Evolutionary conservation across 2,888 invertebrate genomes (phyloP), one percentile per base, ranked within the genome.

Genomic region (Andrena bucephala): DNA sequence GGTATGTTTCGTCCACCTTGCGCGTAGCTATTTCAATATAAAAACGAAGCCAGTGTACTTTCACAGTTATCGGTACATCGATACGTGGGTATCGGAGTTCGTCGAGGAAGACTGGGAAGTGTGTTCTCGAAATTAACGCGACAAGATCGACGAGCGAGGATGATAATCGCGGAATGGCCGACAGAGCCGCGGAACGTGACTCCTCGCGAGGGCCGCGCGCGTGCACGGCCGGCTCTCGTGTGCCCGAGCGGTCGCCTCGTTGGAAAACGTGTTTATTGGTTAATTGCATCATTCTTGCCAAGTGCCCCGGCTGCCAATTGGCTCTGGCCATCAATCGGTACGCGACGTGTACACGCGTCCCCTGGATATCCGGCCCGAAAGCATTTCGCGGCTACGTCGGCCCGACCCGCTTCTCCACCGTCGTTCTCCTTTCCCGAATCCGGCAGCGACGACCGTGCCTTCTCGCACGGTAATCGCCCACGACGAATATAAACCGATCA

Each of bases 231-330:
- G 36, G 36, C 10, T 36, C 36, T 36, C 36, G 10, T 42, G 13
- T 13, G 10, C 42, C 13, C 13, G 10, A 42, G 42, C 84, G 75
- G 82, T 85, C 67, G 84, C 62, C 85, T 86, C 85, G 86, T 86
- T 85, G 89, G 89, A 89, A 92, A 92, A 92, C 89, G 90, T 90
- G 90, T 92, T 92, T 92, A 92, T 92, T 91, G 92, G 91, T 91
- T 93, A 93, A 93, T 93, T 93, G 92, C 91, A 91, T 93, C 90
- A 93, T 92, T 92, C 91, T 91, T 91, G 92, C 90, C 91, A 90
- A 92, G 91, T 91, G 89, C 90, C 87, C 42, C 84, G 87, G 84
- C 85, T 87, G 89, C 90, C 91, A 92, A 91, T 92, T 91, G 91
- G 87, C 89, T 81, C 84, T 24, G 81, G 83, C 85, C 89, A 88